Base-by-base conservation (phyloP, 2,797 vertebrate species). In the Acanthornis magna region DNA sequence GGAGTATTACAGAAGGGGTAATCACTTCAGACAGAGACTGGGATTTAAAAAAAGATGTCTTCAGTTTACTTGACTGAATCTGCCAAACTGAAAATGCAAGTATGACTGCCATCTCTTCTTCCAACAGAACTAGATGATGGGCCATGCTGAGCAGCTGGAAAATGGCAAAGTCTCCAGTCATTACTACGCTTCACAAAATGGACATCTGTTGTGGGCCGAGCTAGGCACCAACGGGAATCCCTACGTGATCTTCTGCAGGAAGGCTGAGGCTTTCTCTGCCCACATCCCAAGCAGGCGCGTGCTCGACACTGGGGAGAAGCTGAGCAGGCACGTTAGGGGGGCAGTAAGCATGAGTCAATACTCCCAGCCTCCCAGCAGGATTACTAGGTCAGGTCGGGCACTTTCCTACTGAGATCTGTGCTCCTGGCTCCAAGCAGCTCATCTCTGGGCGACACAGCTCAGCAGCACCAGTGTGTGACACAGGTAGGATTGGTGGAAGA, bases 141-240 rank as follows among this genome's bases (percentile, higher is more conserved):
- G 23, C 54, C 4, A 3, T 23, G 51, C 25, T n/a, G 62, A 86
- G 51, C 38, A 79, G 77, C 25, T 81, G 77, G 60, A 62, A 78
- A 70, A 42, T 1, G 3, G 16, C 32, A 5, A 50, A 3, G 9
- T 51, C 63, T 66, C 19, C 45, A 26, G 1, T 42, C 18, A 5
- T 62, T 32, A 16, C 50, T 19, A 7, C 0, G 0, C 40, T 66
- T 48, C 23, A 53, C 40, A 42, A 62, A 85, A 32, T 16, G n/a
- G 48, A 27, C 19, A 12, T 27, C 72, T 74, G 53, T n/a, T 8
- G 7, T 0, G 7, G 74, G 22, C 70, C 0, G 0, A 61, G 54
- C 43, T 16, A 16, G 54, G 58, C n/a, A 48, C 19, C 13, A 9
- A 12, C 47, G 25, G 70, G 73, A 45, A 54, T 29, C 26, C 36